A percentile compares a stretch with the other conserved stretches of the same genome.
These are phyloP conservation scores for Danionella cerebrum DNA, from an alignment of 2,113 vertebrate genomes.

Conservation along the genomic window DNA sequence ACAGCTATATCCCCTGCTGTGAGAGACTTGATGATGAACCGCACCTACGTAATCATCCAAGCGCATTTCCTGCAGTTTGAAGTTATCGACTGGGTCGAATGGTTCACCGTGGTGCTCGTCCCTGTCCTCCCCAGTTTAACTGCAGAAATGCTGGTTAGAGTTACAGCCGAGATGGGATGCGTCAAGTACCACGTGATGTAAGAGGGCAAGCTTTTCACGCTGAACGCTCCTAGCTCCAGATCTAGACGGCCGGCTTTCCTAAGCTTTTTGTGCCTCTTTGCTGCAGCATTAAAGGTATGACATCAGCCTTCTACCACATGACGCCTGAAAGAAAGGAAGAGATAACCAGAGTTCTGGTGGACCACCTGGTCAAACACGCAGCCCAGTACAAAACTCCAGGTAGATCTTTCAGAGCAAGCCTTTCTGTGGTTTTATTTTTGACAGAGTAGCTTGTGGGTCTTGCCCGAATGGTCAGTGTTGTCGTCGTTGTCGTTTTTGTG, in stretches of 20 bases:
- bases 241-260: background rate
- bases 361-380: background rate
- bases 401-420: background rate
- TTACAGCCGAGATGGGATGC: background rate
- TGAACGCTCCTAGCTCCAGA: no score
- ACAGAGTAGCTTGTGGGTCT: no score
- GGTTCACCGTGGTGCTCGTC: constrained; percentile 23
- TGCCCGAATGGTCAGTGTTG: background rate
- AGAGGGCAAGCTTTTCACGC: constrained; percentile 2
- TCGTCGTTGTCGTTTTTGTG: no score
- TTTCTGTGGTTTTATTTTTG: background rate
- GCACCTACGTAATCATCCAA: constrained; percentile 45
- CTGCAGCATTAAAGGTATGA: background rate
- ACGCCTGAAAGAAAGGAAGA: background rate
- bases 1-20: background rate
- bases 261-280: background rate
- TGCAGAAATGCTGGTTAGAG: constrained; percentile 9
- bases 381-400: background rate
- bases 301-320: background rate
- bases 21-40: constrained; percentile 39
- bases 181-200: constrained; percentile 36
- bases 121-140: constrained; percentile 30
- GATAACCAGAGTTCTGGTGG: background rate
- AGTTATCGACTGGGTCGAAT: background rate
- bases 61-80: background rate